Evolutionary conservation across 2,797 vertebrate genomes (phyloP), one percentile per base, ranked within the genome.

Genomic region (Intellagama lesueurii): DNA sequence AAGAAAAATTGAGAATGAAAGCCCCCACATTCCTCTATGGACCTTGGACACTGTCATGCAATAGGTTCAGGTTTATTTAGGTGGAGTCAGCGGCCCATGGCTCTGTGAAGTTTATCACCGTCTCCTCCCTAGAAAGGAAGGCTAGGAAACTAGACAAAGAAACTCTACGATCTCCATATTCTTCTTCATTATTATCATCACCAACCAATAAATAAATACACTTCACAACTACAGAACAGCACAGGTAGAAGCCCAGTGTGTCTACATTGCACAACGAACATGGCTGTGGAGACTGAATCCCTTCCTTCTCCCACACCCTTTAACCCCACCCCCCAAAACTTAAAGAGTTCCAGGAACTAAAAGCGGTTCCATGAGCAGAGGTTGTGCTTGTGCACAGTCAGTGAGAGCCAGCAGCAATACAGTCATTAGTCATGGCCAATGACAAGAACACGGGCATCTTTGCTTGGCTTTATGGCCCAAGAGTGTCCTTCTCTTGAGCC

Each of bases 201-300:
- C 12, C 47, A 79, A 52, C 44, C 24, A 95, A 89, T 86, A 32
- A 92, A 90, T 87, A 81, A 94, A 95, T 95, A 95, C 94, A 95
- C 92, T 93, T 93, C 94, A 93, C 0, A 28, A 89, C 88, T 94
- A 88, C 91, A 93, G 80, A 17, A 24, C 44, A 78, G 66, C 82
- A 81, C 75, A 91, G 70, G 82, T 89, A 94, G 92, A 87, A 94
- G 92, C 92, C 91, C 44, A 0, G 88, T 75, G 75, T 92, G 90
- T 90, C 22, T 0, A 12, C 8, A 44, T 47, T 85, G 79, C 76
- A 80, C 76, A 85, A 32, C 82, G 81, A 81, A 89, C 30, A 40
- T 76, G 26, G 24, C 44, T 7, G 32, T 75, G 83, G 32, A 84
- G n/a, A 32, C 44, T 24, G 35, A 35, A 32, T 82, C 64, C 52